Percentiles rank a stretch among this genome's conserved stretches.
These are phyloP conservation scores for Xerus inauris DNA, from an alignment of 2,113 vertebrate species.

Conservation along the genomic window DNA sequence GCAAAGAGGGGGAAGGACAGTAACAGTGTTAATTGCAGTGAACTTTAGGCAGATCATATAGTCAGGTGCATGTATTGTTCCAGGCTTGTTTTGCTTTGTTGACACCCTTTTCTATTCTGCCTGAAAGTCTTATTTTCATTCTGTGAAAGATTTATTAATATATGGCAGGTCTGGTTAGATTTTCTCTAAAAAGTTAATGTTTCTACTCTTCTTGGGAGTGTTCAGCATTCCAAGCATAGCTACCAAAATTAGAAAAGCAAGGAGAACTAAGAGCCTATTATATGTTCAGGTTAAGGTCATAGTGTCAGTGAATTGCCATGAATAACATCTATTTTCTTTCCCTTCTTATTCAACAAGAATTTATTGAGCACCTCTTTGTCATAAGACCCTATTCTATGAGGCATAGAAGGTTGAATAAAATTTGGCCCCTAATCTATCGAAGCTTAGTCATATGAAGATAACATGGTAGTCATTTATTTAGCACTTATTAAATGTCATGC, in stretches of 20 bases:
- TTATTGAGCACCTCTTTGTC: background rate
- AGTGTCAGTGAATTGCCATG: conserved; percentile 33
- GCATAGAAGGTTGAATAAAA: background rate
- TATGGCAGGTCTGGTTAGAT: background rate
- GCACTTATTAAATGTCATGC: background rate
- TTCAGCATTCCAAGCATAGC: conserved; percentile 67
- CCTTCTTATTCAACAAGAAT: conserved; percentile 38
- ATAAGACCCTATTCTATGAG: background rate
- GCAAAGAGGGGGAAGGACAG: background rate
- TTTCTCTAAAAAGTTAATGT: conserved; percentile 49
- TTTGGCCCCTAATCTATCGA: background rate
- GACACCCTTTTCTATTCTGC: background rate
- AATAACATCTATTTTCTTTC: background rate
- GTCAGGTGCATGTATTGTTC: background rate
- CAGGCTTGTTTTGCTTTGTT: background rate
- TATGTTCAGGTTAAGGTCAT: background rate
- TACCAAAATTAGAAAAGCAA: conserved; percentile 57
- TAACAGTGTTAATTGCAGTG: background rate
- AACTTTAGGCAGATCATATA: background rate
- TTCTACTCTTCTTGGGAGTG: background rate
- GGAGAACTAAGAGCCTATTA: conserved; percentile 40
- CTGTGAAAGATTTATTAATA: conserved; percentile 43
- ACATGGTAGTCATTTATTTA: background rate
- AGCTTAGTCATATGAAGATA: background rate
- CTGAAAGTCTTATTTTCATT: conserved; percentile 40